Percentiles rank a stretch among this genome's conserved stretches.
Conservation (phyloP, 2,797 vertebrate genomes). For the Myoxocephalus aenaeus region DNA sequence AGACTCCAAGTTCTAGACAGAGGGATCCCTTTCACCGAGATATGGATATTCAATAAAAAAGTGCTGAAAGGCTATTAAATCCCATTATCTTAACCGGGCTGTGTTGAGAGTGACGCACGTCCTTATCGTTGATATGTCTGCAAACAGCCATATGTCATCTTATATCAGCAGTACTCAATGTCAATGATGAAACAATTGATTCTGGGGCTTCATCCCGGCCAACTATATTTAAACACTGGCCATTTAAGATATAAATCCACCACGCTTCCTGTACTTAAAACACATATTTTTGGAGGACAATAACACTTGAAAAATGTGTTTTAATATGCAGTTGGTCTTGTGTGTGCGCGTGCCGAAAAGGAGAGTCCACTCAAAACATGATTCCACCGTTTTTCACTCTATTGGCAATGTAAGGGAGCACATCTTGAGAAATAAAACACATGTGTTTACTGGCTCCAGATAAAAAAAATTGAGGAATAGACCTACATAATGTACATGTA, state of each 20-base stretch:
- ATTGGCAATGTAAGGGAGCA: neutral
- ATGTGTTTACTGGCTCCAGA: neutral
- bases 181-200: slow-evolving; percentile 28
- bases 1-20: slow-evolving; percentile 13
- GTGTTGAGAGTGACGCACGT: slow-evolving; percentile 14
- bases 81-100: slow-evolving; percentile 39
- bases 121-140: slow-evolving; percentile 5
- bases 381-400: neutral
- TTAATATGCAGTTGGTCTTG: neutral
- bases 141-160: slow-evolving; percentile 32
- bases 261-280: neutral
- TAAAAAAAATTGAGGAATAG: neutral
- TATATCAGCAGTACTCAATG: slow-evolving; percentile 23
- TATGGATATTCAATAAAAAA: slow-evolving; percentile 55
- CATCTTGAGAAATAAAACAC: neutral
- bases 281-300: neutral
- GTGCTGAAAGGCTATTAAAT: slow-evolving; percentile 46
- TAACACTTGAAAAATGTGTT: neutral
- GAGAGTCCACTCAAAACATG: neutral
- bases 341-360: neutral
- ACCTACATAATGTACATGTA: neutral
- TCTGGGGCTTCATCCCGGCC: neutral
- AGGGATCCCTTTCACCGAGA: slow-evolving; percentile 43
- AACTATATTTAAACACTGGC: neutral
- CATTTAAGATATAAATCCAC: neutral